Evolutionary conservation across 1,140 invertebrate genomes (phyloP), one percentile per base, ranked within the genome.

Genomic region (Sweltsa coloradensis): DNA sequence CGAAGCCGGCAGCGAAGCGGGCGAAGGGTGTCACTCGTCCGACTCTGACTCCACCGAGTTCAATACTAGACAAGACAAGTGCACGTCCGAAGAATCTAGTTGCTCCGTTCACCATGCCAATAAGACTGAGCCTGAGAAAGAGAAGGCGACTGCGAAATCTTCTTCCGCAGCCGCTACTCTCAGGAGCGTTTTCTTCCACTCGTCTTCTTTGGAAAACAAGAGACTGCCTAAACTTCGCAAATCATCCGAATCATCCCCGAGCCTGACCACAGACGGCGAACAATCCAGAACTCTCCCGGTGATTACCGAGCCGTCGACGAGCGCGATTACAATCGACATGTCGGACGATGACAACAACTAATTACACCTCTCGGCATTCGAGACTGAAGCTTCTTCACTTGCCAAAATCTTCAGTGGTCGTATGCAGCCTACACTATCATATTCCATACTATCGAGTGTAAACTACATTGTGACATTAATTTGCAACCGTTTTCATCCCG

Each of bases 101-200:
- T n/a, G n/a, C n/a, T n/a, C n/a, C n/a, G n/a, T n/a, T n/a, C n/a
- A 34, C 36, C 41, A 34, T 47, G 36, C n/a, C 26, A 24, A 22
- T 44, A 31, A 4, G 26, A 18, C 19, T 41, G 34, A 48, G 6
- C 18, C 3, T 42, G 5, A 3, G 14, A 3, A 1, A 26, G 21
- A 13, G 18, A 21, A 24, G n/a, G n/a, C n/a, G n/a, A n/a, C n/a
- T n/a, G n/a, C n/a, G n/a, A 43, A 44, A 25, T 36, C 29, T 19
- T 22, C 21, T 9, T 47, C 44, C 29, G 26, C 51, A 11, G 31
- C 43, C n/a, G 39, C 42, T 21, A 44, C 42, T 22, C 45, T 55
- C 27, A 49, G 54, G 21, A 53, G 41, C 31, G 19, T 55, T 21
- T 53, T 55, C 39, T 55, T 55, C 51, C 54, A 55, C 31, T 45